Base-by-base conservation (phyloP, 2,113 vertebrate species). In the Cololabis saira region DNA sequence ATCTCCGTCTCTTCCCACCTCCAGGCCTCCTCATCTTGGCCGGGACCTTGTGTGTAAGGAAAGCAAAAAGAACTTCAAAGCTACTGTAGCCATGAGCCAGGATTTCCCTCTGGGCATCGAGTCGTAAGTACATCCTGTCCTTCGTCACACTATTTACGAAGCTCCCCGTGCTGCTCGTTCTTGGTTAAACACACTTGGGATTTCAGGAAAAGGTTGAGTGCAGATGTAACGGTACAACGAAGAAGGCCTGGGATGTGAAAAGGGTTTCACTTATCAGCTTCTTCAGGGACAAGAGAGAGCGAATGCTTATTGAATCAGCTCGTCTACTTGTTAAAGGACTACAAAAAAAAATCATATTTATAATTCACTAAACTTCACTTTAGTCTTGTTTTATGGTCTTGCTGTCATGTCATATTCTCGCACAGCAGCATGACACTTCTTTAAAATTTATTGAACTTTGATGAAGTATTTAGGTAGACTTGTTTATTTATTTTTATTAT, bases 31-130 rank as follows among this genome's bases (percentile, higher is more conserved):
- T 88, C 95, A 97, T 77, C 94, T 98, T 76, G 96, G 97, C 43
- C 93, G 97, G 85, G 96, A 98, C 83, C 93, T 97, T 43, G 92
- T 97, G 63, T 98, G 96, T 87, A 98, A 98, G 88, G 97, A 98
- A 71, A 98, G 94, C 92, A 97, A 96, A 92, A 98, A 98, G 90
- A 96, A 94, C 33, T 98, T 98, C 89, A 98, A 98, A 92, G 97
- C 96, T 62, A 97, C 95, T 0, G 95, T 98, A 87, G 97, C 97
- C 73, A 98, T 98, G 96, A 98, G 97, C 93, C 96, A 96, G 91
- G 96, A 98, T 55, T 98, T 98, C 74, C 97, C 96, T 71, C 85
- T 98, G 49, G 94, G 95, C 82, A 96, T 98, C 0, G 96, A 98
- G 85, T 96, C 93, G 97, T 98, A 91, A 96, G 96, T 85, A 70